phyloP scores from a whole-genome alignment of 1,140 invertebrate genomes.

The Drosophila malerkotliana region DNA sequence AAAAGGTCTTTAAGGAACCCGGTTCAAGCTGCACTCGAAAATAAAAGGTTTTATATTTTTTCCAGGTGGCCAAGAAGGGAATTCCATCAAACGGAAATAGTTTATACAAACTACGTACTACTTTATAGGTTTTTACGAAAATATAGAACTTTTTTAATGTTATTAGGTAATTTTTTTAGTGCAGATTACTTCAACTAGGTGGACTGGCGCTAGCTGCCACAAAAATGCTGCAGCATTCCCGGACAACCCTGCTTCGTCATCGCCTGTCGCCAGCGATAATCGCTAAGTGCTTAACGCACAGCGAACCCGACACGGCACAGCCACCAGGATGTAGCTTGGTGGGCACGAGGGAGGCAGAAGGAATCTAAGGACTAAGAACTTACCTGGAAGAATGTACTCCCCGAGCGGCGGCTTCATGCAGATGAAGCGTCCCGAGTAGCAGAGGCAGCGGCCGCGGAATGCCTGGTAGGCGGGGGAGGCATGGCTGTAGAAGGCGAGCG shows the following conservation, averaged over 20 bases:
- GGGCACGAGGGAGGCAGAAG: background rate
- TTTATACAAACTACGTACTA: background rate
- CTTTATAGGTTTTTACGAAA: background rate
- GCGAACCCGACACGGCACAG: constrained; percentile 40
- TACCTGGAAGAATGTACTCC: constrained; percentile 85
- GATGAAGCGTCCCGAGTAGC: constrained; percentile 95
- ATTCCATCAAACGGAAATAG: background rate
- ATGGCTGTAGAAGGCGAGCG: constrained; percentile 94
- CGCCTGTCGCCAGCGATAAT: constrained; percentile 65
- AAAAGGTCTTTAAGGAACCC: constrained; percentile 28
- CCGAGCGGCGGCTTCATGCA: constrained; percentile 94
- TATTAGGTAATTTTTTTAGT: constrained; percentile 9
- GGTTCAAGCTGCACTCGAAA: background rate
- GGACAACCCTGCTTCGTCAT: constrained; percentile 56
- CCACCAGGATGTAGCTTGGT: constrained; percentile 13
- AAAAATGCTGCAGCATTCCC: constrained; percentile 48
- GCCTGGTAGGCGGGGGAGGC: constrained; percentile 94
- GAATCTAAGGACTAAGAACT: constrained; percentile 24
- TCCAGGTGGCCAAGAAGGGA: background rate
- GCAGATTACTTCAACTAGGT: background rate
- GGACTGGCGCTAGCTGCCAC: constrained; percentile 13
- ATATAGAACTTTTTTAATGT: background rate
- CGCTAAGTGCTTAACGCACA: constrained; percentile 63
- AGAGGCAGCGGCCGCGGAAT: constrained; percentile 93
- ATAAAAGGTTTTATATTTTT: background rate